These are phyloP conservation scores for Drosophila atripex DNA, from an alignment of 2,888 invertebrate genomes.

Conservation along the genomic window DNA sequence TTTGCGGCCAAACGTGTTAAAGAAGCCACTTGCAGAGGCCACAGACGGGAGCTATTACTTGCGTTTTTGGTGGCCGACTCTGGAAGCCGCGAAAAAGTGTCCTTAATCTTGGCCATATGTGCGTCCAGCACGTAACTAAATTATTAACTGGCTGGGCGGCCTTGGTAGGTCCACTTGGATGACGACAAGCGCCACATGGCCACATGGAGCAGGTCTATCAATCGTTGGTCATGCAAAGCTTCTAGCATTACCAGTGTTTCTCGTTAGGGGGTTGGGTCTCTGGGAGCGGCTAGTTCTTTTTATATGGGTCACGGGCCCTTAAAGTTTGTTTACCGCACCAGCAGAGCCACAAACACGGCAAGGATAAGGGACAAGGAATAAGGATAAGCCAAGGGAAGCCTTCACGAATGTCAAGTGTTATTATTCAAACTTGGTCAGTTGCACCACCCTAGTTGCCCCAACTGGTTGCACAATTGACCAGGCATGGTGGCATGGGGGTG, in stretches of 20 bases:
- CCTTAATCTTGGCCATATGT: slow-evolving; percentile 51
- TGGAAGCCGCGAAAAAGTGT: slow-evolving; percentile 10
- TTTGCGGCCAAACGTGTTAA: slow-evolving; percentile 24
- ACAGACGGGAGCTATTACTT: no score
- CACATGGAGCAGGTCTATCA: slow-evolving; percentile 37
- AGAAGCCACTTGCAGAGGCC: slow-evolving; percentile 27
- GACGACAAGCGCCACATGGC: slow-evolving; percentile 20
- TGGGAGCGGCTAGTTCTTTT: slow-evolving; percentile 25
- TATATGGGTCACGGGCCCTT: slow-evolving; percentile 68
- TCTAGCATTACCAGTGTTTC: slow-evolving; percentile 14
- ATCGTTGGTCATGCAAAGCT: slow-evolving; percentile 57
- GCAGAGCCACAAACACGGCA: not conserved
- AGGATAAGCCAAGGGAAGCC: not conserved
- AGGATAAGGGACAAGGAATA: slow-evolving; percentile 3
- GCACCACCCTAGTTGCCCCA: slow-evolving; percentile 18
- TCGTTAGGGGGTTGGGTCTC: slow-evolving; percentile 18
- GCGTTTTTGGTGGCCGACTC: slow-evolving; percentile 21
- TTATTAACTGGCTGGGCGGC: slow-evolving; percentile 58
- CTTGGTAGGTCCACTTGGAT: slow-evolving; percentile 46
- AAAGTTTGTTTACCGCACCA: slow-evolving; percentile 66
- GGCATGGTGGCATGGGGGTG: not conserved
- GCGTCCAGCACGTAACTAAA: slow-evolving; percentile 47
- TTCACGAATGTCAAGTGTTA: slow-evolving; percentile 37
- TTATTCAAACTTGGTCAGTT: slow-evolving; percentile 59
- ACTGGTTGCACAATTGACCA: slow-evolving; percentile 35